phyloP scores from a whole-genome alignment of 1,140 invertebrate genomes.

The Amphibalanus amphitrite region DNA sequence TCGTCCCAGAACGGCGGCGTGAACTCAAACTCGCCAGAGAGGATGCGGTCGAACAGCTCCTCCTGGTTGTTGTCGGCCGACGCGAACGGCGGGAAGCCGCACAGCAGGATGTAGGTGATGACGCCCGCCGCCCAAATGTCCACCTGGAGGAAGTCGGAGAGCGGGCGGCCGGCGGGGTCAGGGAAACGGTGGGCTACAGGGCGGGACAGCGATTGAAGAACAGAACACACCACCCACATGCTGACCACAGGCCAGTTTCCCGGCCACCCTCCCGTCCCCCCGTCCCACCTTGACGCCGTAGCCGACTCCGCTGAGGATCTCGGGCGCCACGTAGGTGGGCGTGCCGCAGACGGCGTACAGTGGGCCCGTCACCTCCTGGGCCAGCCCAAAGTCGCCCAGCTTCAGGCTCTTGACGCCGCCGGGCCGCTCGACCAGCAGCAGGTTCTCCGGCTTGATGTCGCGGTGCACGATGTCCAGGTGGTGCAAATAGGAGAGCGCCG shows the following conservation, averaged over 20 bases:
- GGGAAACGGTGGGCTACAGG: no score
- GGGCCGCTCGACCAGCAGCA: conserved; percentile 65
- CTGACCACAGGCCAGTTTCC: neutral
- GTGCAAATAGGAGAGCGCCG: conserved; percentile 88
- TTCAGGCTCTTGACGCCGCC: conserved; percentile 60
- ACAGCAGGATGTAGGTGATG: conserved; percentile 88
- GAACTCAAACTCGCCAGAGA: conserved; percentile 84
- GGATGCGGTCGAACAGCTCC: conserved; percentile 77
- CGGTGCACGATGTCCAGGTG: conserved; percentile 85
- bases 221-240: neutral
- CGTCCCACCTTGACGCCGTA: conserved; percentile 62
- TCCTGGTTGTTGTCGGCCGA: conserved; percentile 70
- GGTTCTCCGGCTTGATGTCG: conserved; percentile 96
- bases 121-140: conserved; percentile 97
- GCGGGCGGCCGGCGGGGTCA: neutral
- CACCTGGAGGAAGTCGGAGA: conserved; percentile 45
- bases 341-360: conserved; percentile 91
- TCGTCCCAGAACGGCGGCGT: conserved; percentile 84
- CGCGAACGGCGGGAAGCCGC: conserved; percentile 94
- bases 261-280: neutral
- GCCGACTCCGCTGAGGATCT: conserved; percentile 88
- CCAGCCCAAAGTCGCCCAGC: conserved; percentile 91
- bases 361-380: conserved; percentile 72
- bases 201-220: no score
- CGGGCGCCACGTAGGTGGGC: conserved; percentile 95